phyloP scores from a whole-genome alignment of 2,797 vertebrate genomes.

The Crocodylus rhombifer region DNA sequence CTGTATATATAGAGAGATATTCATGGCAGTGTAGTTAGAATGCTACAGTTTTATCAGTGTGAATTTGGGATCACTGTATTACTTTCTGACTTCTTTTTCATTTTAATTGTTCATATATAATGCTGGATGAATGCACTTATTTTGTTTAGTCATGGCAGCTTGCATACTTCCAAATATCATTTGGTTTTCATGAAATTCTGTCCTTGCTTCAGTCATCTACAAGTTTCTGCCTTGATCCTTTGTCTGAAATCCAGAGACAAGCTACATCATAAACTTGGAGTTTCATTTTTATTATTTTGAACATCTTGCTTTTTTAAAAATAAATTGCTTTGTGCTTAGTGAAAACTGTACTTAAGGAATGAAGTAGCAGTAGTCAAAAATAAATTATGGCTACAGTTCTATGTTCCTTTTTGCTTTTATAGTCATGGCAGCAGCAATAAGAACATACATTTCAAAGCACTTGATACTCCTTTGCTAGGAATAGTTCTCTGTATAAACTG shows the following conservation, averaged over 20 bases:
- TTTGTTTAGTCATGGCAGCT: neutral
- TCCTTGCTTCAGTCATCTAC: neutral
- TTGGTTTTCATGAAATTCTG: neutral
- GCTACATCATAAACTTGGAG: neutral
- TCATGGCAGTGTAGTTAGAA: neutral
- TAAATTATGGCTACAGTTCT: neutral
- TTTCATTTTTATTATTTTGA: neutral
- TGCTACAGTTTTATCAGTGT: neutral
- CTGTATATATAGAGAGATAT: neutral
- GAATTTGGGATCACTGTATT: neutral
- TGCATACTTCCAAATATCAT: neutral
- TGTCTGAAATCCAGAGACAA: neutral
- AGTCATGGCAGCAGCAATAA: neutral
- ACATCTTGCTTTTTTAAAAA: constrained; percentile 6
- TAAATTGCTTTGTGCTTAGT: neutral
- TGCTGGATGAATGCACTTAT: neutral
- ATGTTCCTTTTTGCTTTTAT: neutral
- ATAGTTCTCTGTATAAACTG: neutral
- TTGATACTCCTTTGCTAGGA: neutral
- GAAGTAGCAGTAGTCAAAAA: neutral
- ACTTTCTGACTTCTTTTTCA: neutral
- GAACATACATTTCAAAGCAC: neutral
- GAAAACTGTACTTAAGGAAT: constrained; percentile 21
- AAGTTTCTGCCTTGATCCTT: neutral
- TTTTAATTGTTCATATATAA: constrained; percentile 26